phyloP scores from a whole-genome alignment of 2,888 invertebrate species.

The Pachliopta kotzebuea region DNA sequence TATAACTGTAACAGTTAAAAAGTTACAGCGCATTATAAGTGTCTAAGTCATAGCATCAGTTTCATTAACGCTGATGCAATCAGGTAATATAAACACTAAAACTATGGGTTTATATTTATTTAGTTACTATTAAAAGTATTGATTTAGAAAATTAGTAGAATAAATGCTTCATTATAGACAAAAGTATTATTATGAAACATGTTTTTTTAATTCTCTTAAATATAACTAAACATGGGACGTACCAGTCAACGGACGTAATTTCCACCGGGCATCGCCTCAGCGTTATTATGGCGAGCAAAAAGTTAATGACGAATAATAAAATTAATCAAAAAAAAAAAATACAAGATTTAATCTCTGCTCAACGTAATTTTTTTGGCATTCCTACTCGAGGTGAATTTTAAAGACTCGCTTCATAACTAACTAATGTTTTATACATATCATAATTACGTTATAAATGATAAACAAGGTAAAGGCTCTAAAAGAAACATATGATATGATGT shows the following conservation, averaged over 20 bases:
- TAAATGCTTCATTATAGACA: too few species aligned
- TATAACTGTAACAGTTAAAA: too few species aligned
- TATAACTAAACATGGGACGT: conserved; percentile 21
- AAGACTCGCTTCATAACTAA: background rate
- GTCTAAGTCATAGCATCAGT: too few species aligned
- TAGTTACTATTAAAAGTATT: too few species aligned
- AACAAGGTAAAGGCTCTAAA: background rate
- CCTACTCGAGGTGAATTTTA: conserved; percentile 3
- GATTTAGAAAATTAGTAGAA: too few species aligned
- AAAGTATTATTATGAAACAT: background rate
- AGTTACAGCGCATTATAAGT: too few species aligned
- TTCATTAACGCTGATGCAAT: too few species aligned
- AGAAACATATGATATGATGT: too few species aligned
- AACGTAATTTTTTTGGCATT: background rate
- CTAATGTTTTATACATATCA: background rate
- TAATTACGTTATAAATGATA: background rate
- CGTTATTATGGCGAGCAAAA: conserved; percentile 28
- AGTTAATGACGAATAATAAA: conserved; percentile 28
- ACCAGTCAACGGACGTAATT: conserved; percentile 18
- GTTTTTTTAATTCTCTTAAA: conserved; percentile 9
- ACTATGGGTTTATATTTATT: too few species aligned
- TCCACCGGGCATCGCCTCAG: conserved; percentile 19
- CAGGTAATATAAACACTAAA: too few species aligned
- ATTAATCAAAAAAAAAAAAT: conserved; percentile 27
- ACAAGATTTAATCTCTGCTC: conserved; percentile 25